A percentile compares a stretch with the other conserved stretches of the same genome.
phyloP scores from a whole-genome alignment of 2,888 invertebrate species.

The Oxytorus armatus region DNA sequence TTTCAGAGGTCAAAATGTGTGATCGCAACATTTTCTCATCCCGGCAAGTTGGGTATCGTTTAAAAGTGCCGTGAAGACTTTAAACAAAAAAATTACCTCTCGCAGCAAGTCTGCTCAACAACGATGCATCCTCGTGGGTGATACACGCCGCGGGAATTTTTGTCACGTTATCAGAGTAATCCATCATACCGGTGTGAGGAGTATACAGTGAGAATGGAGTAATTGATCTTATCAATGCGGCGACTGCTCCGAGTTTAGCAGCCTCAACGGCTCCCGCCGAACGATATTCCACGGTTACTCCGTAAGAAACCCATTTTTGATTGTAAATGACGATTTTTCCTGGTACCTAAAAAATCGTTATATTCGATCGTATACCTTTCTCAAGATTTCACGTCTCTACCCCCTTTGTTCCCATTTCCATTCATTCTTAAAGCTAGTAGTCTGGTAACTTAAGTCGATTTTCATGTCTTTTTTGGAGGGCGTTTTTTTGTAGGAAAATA shows the following conservation, averaged over 20 bases:
- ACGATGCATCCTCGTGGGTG: constrained; percentile 91
- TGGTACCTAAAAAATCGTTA: constrained; percentile 86
- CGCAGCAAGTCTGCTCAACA: constrained; percentile 88
- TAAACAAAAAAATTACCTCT: too few relatives aligned
- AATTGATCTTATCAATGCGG: constrained; percentile 90
- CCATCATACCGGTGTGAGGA: constrained; percentile 91
- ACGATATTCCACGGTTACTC: constrained; percentile 89
- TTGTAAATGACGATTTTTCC: constrained; percentile 93
- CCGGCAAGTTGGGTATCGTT: too few relatives aligned
- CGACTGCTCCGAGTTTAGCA: constrained; percentile 90
- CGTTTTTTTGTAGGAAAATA: too few relatives aligned
- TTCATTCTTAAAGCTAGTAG: too few relatives aligned
- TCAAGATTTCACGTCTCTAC: too few relatives aligned
- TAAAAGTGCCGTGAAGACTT: too few relatives aligned
- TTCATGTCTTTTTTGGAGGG: too few relatives aligned
- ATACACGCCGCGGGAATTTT: constrained; percentile 91
- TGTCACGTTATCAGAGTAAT: constrained; percentile 86
- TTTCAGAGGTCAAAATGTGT: too few relatives aligned
- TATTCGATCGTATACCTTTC: constrained; percentile 77
- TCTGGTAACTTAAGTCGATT: too few relatives aligned
- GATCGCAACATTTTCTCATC: too few relatives aligned
- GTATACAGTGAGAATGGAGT: constrained; percentile 91
- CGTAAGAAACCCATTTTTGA: constrained; percentile 88
- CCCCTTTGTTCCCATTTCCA: too few relatives aligned
- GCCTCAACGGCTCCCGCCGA: constrained; percentile 89